phyloP scores from a whole-genome alignment of 2,888 invertebrate genomes.

The Hyposoter dolosus region DNA sequence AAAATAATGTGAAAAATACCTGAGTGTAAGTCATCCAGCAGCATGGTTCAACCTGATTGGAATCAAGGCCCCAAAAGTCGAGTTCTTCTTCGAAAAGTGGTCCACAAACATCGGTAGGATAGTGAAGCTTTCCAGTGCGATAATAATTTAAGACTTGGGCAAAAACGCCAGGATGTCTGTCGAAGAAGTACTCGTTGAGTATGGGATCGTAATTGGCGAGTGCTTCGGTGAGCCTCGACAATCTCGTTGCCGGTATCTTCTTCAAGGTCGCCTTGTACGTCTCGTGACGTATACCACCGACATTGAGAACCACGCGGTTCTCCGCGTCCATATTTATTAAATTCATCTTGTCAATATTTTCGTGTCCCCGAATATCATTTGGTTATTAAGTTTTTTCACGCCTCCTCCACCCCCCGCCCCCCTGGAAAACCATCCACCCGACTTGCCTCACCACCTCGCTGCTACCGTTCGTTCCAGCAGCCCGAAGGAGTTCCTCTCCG shows the following conservation, averaged over 20 bases:
- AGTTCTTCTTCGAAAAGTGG: constrained; percentile 99
- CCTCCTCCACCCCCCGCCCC: constrained; percentile 51
- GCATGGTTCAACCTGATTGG: constrained; percentile 99
- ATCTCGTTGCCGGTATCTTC: constrained; percentile 98
- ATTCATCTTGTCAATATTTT: constrained; percentile 89
- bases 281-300: constrained; percentile 99
- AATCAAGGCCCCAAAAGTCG: constrained; percentile 99
- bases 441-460: constrained; percentile 72
- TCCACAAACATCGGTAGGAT: constrained; percentile 99
- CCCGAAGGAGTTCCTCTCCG: constrained; percentile 77
- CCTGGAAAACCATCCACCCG: constrained; percentile 57
- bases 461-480: constrained; percentile 81
- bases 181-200: constrained; percentile 99
- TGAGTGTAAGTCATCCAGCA: constrained; percentile 99
- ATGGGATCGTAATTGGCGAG: constrained; percentile 99
- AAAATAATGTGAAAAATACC: constrained; percentile 85
- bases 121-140: constrained; percentile 99
- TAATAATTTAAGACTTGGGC: constrained; percentile 99
- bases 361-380: not conserved
- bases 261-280: constrained; percentile 98
- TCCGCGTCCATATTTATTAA: constrained; percentile 98
- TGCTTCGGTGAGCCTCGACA: constrained; percentile 97
- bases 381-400: constrained; percentile 36
- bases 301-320: constrained; percentile 99
- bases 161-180: constrained; percentile 98